Percentiles rank a stretch among this genome's conserved stretches.
These are phyloP conservation scores for Andrena trimmerana DNA, from an alignment of 2,888 invertebrate genomes.

Conservation along the genomic window DNA sequence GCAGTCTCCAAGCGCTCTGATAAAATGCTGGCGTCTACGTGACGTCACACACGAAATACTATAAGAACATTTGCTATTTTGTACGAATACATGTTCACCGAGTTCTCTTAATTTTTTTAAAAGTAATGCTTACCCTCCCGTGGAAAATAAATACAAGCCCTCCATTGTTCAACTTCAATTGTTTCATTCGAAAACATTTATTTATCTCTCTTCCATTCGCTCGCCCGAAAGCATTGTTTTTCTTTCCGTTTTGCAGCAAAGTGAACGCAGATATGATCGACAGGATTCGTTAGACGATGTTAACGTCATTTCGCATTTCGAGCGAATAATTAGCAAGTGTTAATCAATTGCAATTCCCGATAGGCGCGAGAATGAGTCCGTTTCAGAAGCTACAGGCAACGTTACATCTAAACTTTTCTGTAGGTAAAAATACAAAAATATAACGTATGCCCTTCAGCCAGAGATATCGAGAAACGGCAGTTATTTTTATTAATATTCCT, in stretches of 20 bases:
- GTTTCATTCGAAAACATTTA: too few relatives aligned
- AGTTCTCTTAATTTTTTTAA: too few relatives aligned
- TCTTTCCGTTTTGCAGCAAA: not conserved
- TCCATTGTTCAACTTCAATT: too few relatives aligned
- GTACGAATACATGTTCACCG: not conserved
- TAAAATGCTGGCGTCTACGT: slow-evolving; percentile 1
- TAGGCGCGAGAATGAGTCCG: slow-evolving; percentile 29
- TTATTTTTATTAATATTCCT: too few relatives aligned
- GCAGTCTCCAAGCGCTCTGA: slow-evolving; percentile 17
- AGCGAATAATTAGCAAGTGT: slow-evolving; percentile 55
- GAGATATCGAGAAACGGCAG: too few relatives aligned
- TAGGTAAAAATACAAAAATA: not conserved
- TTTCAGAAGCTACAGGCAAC: slow-evolving; percentile 39
- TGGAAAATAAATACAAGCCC: too few relatives aligned
- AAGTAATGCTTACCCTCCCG: too few relatives aligned
- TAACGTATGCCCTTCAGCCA: too few relatives aligned
- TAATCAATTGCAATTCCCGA: slow-evolving; percentile 52
- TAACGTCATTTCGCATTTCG: slow-evolving; percentile 24
- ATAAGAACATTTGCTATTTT: not conserved
- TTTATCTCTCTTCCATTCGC: too few relatives aligned
- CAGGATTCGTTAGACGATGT: not conserved
- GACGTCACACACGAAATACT: not conserved
- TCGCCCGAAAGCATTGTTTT: not conserved
- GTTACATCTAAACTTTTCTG: not conserved
- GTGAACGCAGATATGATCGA: not conserved